Conservation (phyloP, 1,140 invertebrate species). For the Drosophila suzukii region DNA sequence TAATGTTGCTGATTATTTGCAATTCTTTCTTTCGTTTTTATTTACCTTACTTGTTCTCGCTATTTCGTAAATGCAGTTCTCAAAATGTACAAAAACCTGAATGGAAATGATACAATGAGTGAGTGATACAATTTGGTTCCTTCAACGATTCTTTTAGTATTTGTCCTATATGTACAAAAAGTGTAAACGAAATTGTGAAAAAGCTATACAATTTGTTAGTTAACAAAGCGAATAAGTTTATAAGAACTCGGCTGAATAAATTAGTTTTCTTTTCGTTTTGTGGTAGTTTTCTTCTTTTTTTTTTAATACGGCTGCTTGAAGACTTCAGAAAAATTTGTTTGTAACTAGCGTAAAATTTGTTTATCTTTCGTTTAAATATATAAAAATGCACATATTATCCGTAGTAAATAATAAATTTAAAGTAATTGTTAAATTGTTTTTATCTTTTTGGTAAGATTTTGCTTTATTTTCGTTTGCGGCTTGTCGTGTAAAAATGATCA, state of each 20-base stretch:
- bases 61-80: conserved; percentile 70
- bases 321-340: conserved; percentile 55
- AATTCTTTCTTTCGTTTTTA: conserved; percentile 25
- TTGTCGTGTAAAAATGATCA: conserved; percentile 52
- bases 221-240: conserved; percentile 60
- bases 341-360: conserved; percentile 49
- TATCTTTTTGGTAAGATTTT: conserved; percentile 14
- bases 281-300: conserved; percentile 7
- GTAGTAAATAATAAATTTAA: conserved; percentile 54
- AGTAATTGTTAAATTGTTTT: conserved; percentile 44
- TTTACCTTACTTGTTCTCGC: conserved; percentile 31
- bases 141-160: conserved; percentile 50
- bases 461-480: conserved; percentile 23
- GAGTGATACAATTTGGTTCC: conserved; percentile 58
- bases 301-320: conserved; percentile 49
- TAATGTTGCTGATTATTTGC: conserved; percentile 74
- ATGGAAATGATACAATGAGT: conserved; percentile 58
- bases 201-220: conserved; percentile 67
- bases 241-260: conserved; percentile 63
- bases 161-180: conserved; percentile 58
- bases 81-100: conserved; percentile 72
- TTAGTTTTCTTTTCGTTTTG: conserved; percentile 30
- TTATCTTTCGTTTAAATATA: conserved; percentile 51
- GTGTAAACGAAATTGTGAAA: conserved; percentile 66
- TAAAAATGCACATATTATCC: conserved; percentile 62